Evolutionary conservation across 2,888 invertebrate genomes (phyloP).

Genomic region (Chrysolina haemoptera): DNA sequence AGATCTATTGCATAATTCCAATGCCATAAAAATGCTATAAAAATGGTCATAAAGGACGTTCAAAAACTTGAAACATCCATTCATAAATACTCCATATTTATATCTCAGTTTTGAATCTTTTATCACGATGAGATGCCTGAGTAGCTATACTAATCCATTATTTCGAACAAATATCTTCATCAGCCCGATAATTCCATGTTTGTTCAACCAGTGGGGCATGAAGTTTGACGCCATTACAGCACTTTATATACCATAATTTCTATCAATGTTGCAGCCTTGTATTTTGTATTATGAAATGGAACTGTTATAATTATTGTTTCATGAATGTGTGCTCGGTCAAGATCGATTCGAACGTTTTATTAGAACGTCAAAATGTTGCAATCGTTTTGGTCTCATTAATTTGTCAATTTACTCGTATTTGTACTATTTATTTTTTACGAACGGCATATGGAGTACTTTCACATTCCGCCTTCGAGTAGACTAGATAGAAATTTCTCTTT

Average conservation of each 20-base stretch:
- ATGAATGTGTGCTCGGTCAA: not conserved
- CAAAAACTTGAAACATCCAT: too few relatives aligned
- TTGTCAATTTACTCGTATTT: not conserved
- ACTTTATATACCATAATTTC: not conserved
- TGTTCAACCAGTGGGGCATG: not conserved
- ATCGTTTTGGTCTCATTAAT: not conserved
- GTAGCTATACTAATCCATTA: too few relatives aligned
- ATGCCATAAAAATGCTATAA: too few relatives aligned
- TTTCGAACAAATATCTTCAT: not conserved
- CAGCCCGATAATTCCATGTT: not conserved
- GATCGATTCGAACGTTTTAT: not conserved
- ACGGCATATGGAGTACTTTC: not conserved
- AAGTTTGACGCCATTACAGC: not conserved
- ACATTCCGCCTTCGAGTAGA: not conserved
- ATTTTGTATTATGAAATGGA: not conserved
- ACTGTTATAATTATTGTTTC: not conserved
- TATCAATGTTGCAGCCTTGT: not conserved
- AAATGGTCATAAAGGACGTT: too few relatives aligned
- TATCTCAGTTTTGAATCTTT: too few relatives aligned
- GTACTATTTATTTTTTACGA: not conserved
- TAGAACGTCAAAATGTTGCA: not conserved
- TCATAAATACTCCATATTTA: too few relatives aligned
- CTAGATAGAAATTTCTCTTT: conserved; percentile 1
- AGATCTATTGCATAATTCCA: too few relatives aligned
- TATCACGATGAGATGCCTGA: too few relatives aligned